These are phyloP conservation scores for Zootoca vivipara DNA, from an alignment of 2,113 vertebrate genomes.

Conservation along the genomic window DNA sequence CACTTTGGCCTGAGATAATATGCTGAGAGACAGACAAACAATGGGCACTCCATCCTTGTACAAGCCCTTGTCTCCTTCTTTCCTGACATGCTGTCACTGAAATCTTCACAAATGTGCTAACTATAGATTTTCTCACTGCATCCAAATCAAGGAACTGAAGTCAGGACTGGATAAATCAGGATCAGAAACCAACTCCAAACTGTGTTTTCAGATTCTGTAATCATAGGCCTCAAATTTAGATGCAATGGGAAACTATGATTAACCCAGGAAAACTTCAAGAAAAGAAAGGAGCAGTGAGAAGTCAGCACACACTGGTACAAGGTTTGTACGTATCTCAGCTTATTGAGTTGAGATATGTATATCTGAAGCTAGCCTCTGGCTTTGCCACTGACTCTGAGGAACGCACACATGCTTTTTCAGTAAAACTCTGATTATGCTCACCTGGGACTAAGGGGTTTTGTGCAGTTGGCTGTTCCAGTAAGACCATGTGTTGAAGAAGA, in stretches of 20 bases:
- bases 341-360: neutral
- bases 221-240: neutral
- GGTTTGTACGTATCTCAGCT: neutral
- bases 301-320: neutral
- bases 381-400: neutral
- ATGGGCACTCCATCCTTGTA: neutral
- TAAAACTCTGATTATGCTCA: constrained; percentile 29
- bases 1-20: neutral
- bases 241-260: neutral
- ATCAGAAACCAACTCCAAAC: neutral
- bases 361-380: neutral
- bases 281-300: neutral
- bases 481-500: constrained; percentile 94
- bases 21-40: too few relatives aligned
- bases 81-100: neutral
- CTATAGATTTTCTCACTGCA: neutral
- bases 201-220: neutral
- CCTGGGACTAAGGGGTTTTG: constrained; percentile 90
- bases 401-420: neutral
- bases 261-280: neutral
- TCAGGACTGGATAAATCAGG: neutral
- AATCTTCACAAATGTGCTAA: too few relatives aligned
- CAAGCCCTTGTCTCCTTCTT: neutral
- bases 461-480: constrained; percentile 88
- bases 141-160: neutral